Percentiles rank a stretch among this genome's conserved stretches.
Conservation (phyloP, 2,888 invertebrate species). For the Congeria kusceri region DNA sequence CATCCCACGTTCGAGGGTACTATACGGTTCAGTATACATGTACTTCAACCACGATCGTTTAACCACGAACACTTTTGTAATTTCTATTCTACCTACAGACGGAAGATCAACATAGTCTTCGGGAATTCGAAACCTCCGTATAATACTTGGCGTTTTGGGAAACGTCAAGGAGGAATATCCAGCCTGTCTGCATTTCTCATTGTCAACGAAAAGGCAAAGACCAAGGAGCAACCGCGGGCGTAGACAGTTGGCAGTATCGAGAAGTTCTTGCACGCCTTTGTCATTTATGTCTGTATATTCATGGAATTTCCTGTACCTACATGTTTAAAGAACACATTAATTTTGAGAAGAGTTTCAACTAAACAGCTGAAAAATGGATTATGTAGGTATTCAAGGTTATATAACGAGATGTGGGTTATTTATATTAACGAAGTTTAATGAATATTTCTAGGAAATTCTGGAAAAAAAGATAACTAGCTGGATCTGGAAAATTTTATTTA, state of each 20-base stretch:
- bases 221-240: conserved; percentile 32
- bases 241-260: conserved; percentile 5
- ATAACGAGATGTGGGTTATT: too few species aligned
- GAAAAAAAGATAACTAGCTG: too few species aligned
- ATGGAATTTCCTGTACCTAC: not conserved
- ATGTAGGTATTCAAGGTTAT: too few species aligned
- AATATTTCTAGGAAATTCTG: too few species aligned
- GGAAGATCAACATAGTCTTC: not conserved
- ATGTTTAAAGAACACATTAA: too few species aligned
- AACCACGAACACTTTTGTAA: not conserved
- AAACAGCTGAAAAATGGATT: too few species aligned
- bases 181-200: conserved; percentile 41
- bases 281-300: not conserved
- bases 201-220: conserved; percentile 47
- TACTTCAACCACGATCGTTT: not conserved
- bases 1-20: not conserved
- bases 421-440: too few species aligned
- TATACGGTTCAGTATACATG: not conserved
- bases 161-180: not conserved
- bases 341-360: too few species aligned
- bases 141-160: not conserved
- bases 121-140: not conserved
- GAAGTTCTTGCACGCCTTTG: not conserved
- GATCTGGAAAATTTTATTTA: too few species aligned
- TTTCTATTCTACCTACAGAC: not conserved